phyloP scores from a whole-genome alignment of 2,888 invertebrate genomes.

The Dione vanillae region DNA sequence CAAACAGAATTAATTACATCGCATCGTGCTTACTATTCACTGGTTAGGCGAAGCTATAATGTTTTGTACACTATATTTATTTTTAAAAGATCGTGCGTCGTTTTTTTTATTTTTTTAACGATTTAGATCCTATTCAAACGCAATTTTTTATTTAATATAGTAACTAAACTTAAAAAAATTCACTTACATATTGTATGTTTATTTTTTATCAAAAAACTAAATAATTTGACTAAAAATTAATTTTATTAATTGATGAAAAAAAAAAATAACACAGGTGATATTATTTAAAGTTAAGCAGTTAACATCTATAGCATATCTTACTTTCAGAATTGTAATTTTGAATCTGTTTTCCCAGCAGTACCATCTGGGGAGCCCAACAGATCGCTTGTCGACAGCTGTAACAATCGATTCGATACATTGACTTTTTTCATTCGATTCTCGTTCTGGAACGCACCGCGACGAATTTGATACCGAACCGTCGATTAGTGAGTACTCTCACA shows the following conservation, averaged over 20 bases:
- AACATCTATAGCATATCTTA: slow-evolving; percentile 20
- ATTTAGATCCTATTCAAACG: background rate
- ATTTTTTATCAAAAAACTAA: too few relatives aligned
- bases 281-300: background rate
- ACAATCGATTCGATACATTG: slow-evolving; percentile 58
- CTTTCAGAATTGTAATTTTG: background rate
- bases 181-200: too few relatives aligned
- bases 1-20: slow-evolving; percentile 54
- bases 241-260: background rate
- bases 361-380: slow-evolving; percentile 73
- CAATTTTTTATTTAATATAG: too few relatives aligned
- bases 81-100: background rate
- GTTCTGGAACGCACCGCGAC: slow-evolving; percentile 51
- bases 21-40: slow-evolving; percentile 40
- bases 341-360: slow-evolving; percentile 51
- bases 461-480: slow-evolving; percentile 55
- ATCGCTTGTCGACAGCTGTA: slow-evolving; percentile 69
- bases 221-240: too few relatives aligned
- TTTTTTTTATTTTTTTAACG: background rate
- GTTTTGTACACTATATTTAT: background rate
- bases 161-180: too few relatives aligned
- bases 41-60: slow-evolving; percentile 3
- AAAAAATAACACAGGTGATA: background rate
- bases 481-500: slow-evolving; percentile 79
- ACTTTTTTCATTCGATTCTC: slow-evolving; percentile 48